A percentile compares a stretch with the other conserved stretches of the same genome.
These are phyloP conservation scores for Drosophila parvula DNA, from an alignment of 1,140 invertebrate genomes.

Conservation along the genomic window DNA sequence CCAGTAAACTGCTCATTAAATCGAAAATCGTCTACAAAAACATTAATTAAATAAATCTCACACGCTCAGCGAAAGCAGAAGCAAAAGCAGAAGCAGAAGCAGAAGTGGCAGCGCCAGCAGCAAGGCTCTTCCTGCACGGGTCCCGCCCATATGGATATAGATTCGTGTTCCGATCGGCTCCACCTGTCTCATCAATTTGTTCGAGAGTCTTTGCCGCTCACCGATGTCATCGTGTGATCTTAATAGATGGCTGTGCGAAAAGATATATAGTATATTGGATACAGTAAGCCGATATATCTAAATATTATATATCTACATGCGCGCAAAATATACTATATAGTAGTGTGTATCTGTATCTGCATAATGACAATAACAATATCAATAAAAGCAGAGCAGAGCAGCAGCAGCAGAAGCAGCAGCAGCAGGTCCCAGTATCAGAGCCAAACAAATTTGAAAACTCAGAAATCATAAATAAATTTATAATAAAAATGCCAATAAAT, in stretches of 20 bases:
- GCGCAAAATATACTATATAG: neutral
- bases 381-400: slow-evolving; percentile 28
- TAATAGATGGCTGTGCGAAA: slow-evolving; percentile 43
- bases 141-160: slow-evolving; percentile 7
- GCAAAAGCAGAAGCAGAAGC: neutral
- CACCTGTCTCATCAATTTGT: slow-evolving; percentile 52
- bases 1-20: slow-evolving; percentile 59
- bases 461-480: slow-evolving; percentile 75
- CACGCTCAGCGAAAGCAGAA: neutral
- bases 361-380: slow-evolving; percentile 54
- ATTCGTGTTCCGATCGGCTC: slow-evolving; percentile 36
- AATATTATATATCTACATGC: neutral
- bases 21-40: slow-evolving; percentile 42
- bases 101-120: neutral
- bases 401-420: neutral
- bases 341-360: slow-evolving; percentile 34
- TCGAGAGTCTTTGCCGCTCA: slow-evolving; percentile 31
- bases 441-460: slow-evolving; percentile 68
- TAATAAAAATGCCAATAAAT: slow-evolving; percentile 77
- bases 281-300: slow-evolving; percentile 25
- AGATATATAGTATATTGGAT: slow-evolving; percentile 31
- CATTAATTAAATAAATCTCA: slow-evolving; percentile 44
- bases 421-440: slow-evolving; percentile 7
- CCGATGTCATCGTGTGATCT: slow-evolving; percentile 39
- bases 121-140: slow-evolving; percentile 8